A percentile compares a stretch with the other conserved stretches of the same genome.
These are phyloP conservation scores for Drosophila engyochracea DNA, from an alignment of 2,888 invertebrate species.

Conservation along the genomic window DNA sequence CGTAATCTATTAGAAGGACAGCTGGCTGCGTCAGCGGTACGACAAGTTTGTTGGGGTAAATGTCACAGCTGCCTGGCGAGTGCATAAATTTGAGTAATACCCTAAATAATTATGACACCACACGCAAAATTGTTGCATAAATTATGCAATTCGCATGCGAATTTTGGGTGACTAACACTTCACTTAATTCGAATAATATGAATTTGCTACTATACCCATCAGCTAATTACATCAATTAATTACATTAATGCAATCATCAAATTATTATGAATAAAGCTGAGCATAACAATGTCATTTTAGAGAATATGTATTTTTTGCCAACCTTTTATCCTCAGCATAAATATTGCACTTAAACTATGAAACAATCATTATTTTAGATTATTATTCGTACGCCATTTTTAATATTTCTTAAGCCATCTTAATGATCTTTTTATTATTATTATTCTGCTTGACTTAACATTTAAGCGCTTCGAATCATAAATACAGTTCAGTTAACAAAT, in stretches of 20 bases:
- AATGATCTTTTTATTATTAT: neutral
- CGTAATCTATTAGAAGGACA: conserved; percentile 64
- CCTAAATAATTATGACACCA: conserved; percentile 48
- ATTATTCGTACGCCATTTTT: neutral
- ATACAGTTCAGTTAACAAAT: neutral
- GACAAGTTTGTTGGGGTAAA: conserved; percentile 20
- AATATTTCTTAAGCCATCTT: neutral
- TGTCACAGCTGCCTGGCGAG: conserved; percentile 37
- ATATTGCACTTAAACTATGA: neutral
- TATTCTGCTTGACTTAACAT: neutral
- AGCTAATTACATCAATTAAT: conserved; percentile 15
- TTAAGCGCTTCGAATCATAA: neutral
- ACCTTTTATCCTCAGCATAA: neutral
- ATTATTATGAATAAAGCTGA: neutral
- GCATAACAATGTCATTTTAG: neutral
- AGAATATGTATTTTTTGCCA: neutral
- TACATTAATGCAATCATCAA: neutral
- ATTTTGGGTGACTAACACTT: conserved; percentile 9
- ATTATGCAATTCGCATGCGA: conserved; percentile 40
- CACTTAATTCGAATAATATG: neutral
- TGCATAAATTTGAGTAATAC: conserved; percentile 38
- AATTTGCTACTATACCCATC: conserved; percentile 1
- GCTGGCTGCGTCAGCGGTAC: conserved; percentile 46
- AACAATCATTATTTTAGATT: neutral
- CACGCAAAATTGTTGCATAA: conserved; percentile 47